These are phyloP conservation scores for Oxystoma pomonae DNA, from an alignment of 2,888 invertebrate species.

Conservation along the genomic window DNA sequence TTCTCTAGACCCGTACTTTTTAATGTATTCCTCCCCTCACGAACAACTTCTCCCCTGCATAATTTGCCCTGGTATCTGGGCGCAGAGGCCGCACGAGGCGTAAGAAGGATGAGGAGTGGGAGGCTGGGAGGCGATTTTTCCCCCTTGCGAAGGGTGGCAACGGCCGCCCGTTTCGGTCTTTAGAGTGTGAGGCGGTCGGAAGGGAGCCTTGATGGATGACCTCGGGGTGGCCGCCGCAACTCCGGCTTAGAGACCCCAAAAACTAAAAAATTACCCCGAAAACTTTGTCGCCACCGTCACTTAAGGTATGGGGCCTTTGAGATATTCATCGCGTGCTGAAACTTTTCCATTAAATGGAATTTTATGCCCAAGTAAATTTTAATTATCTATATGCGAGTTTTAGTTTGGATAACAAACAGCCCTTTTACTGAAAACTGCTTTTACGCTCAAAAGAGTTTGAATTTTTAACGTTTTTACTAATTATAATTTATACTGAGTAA, in stretches of 20 bases:
- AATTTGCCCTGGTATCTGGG: slow-evolving; percentile 22
- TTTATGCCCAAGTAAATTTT: background rate
- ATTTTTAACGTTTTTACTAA: too few species aligned
- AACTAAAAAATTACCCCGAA: slow-evolving; percentile 36
- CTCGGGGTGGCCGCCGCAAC: slow-evolving; percentile 40
- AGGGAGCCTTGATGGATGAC: slow-evolving; percentile 49
- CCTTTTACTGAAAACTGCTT: too few species aligned
- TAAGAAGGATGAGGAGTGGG: slow-evolving; percentile 39
- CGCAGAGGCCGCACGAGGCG: slow-evolving; percentile 13
- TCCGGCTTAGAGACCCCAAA: slow-evolving; percentile 26
- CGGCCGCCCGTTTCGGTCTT: slow-evolving; percentile 34
- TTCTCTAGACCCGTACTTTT: slow-evolving; percentile 22
- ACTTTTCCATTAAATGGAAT: background rate
- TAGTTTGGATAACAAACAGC: background rate
- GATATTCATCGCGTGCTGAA: slow-evolving; percentile 18
- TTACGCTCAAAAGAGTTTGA: too few species aligned
- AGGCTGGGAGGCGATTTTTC: slow-evolving; percentile 27
- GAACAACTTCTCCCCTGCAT: slow-evolving; percentile 21
- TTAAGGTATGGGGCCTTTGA: slow-evolving; percentile 41
- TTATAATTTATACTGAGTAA: too few species aligned
- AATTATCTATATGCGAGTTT: background rate
- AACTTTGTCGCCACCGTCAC: slow-evolving; percentile 35
- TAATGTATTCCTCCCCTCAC: slow-evolving; percentile 25
- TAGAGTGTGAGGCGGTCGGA: slow-evolving; percentile 40
- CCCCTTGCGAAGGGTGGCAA: slow-evolving; percentile 35